Evolutionary conservation across 2,113 vertebrate genomes (phyloP), one percentile per base, ranked within the genome.

Genomic region (Cyrtonyx montezumae): DNA sequence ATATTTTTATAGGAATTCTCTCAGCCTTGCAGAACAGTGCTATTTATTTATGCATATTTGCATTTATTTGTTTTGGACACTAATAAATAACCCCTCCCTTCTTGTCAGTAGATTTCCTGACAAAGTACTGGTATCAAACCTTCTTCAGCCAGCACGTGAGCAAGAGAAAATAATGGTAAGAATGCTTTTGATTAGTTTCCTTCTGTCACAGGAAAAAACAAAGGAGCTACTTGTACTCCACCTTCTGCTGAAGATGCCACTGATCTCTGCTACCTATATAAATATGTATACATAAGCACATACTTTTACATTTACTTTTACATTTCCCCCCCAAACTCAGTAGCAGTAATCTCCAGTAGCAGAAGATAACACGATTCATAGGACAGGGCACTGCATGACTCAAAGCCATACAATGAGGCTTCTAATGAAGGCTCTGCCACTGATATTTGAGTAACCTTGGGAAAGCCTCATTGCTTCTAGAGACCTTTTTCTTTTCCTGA

Each of bases 61-160:
- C 65, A 89, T 48, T 55, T 65, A 22, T 66, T 86, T 68, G 26
- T 28, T 85, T 80, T 43, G 62, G 61, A 79, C 61, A 45, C 43
- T 80, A 90, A 77, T 21, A 70, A 94, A 94, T 61, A 88, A 59
- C 75, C 70, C 25, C 46, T 81, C 53, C 51, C 68, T 73, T 86
- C 49, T 22, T 76, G 45, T 61, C 73, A 43, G 56, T 61, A 51
- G 26, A 75, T 74, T 78, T 75, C 75, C 59, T 86, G 67, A 71
- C 46, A 95, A 81, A 94, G 80, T 8, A 65, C 21, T 63, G 75
- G n/a, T 18, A 61, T 8, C 67, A 91, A 89, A 43, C 34, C 34
- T 79, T 16, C 43, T 67, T 53, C 42, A 91, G 65, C 6, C 75
- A 89, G 75, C 53, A 45, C 1, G 30, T 59, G 22, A 49, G 61